Evolutionary conservation across 2,888 invertebrate genomes (phyloP).

Genomic region (Stratiomys singularior): DNA sequence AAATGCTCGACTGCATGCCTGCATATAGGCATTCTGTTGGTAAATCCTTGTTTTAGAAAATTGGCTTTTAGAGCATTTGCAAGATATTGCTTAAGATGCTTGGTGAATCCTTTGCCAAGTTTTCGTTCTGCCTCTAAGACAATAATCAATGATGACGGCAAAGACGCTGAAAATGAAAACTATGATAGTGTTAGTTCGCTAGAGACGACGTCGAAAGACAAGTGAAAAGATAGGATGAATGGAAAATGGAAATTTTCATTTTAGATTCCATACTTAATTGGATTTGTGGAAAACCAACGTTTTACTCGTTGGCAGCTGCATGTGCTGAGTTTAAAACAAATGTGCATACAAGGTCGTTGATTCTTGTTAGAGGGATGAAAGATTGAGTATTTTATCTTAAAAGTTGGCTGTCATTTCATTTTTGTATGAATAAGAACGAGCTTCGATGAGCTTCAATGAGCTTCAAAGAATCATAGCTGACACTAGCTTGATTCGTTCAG

Average conservation of each 20-base stretch:
- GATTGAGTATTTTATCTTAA: not conserved
- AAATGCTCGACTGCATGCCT: slow-evolving; percentile 9
- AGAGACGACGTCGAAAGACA: not conserved
- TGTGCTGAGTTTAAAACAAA: not conserved
- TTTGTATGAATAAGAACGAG: too few species aligned
- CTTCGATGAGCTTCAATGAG: too few species aligned
- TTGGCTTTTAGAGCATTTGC: slow-evolving; percentile 34
- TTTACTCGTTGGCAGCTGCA: not conserved
- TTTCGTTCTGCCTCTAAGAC: slow-evolving; percentile 8
- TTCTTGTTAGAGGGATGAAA: not conserved
- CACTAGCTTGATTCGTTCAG: too few species aligned
- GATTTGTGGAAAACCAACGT: slow-evolving; percentile 24
- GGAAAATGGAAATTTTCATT: slow-evolving; percentile 36
- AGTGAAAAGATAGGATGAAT: not conserved
- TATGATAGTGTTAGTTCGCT: not conserved
- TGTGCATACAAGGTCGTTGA: not conserved
- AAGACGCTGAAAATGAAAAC: not conserved
- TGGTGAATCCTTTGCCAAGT: slow-evolving; percentile 24
- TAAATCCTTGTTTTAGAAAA: slow-evolving; percentile 33
- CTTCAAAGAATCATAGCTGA: too few species aligned
- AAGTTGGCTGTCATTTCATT: too few species aligned
- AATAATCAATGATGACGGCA: not conserved
- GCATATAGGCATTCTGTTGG: slow-evolving; percentile 26
- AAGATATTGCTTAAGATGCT: slow-evolving; percentile 14
- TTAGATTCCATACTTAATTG: slow-evolving; percentile 25